phyloP scores from a whole-genome alignment of 2,888 invertebrate species.

The Alviniconcha strummeri region DNA sequence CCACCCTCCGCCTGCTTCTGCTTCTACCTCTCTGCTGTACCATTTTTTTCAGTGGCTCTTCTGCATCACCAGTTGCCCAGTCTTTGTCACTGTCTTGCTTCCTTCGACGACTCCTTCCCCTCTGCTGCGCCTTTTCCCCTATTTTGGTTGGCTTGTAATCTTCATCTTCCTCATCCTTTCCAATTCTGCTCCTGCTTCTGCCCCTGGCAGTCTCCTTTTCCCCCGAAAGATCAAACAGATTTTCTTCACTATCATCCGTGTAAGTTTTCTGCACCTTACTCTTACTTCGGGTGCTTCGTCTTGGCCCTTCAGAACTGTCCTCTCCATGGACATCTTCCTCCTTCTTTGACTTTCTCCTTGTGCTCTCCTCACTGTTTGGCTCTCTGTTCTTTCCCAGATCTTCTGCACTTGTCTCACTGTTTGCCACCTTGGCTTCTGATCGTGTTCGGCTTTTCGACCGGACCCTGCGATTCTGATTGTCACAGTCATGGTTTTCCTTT shows the following conservation, averaged over 20 bases:
- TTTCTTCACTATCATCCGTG: constrained; percentile 7
- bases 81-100: neutral
- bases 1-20: constrained; percentile 19
- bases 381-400: neutral
- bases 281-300: constrained; percentile 26
- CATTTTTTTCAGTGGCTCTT: neutral
- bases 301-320: neutral
- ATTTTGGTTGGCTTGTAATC: neutral
- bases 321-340: neutral
- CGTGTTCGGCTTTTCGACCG: constrained; percentile 14
- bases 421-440: neutral
- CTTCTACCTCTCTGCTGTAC: constrained; percentile 7
- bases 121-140: neutral
- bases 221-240: neutral
- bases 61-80: neutral
- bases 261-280: constrained; percentile 1
- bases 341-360: neutral
- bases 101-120: constrained; percentile 14
- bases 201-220: neutral
- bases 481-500: neutral
- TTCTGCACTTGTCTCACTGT: neutral
- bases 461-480: neutral
- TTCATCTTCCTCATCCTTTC: constrained; percentile 28
- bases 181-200: neutral
- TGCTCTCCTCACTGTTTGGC: neutral